Base-by-base conservation (phyloP, 2,113 vertebrate species). In the Pandion haliaetus region DNA sequence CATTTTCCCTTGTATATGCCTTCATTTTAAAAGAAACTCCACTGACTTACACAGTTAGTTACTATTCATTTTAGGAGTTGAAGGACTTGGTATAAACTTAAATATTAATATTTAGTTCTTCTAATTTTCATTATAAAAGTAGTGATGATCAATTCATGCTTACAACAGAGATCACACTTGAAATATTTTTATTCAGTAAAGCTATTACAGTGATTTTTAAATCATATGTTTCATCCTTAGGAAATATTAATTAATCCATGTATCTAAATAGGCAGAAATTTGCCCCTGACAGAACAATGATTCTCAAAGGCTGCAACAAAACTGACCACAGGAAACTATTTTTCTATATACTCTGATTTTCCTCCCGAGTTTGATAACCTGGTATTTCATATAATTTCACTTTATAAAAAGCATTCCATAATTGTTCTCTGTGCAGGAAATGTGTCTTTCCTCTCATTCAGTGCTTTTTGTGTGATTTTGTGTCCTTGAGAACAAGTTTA, bases 181-280 rank as follows among this genome's bases (percentile, higher is more conserved):
- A 93, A 91, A 82, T 92, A 72, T 40, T 92, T 96, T 94, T 82
- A 82, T 86, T 93, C 34, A 55, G 31, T 55, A 82, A 82, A 77
- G 12, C 29, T 92, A 80, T 83, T 94, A 96, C 32, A 93, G 65
- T 63, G 3, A 52, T 76, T 87, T 94, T 84, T 66, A 49, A 81
- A 88, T 88, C 12, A 40, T 47, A 28, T 47, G 16, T 58, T 95
- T 67, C 8, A 73, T 81, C 38, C 62, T 70, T 50, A 70, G 34
- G 42, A 94, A 83, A 92, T 83, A 93, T 25, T 77, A 58, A 87
- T 87, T 78, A 86, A 88, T 74, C 62, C 54, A 57, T 34, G 8
- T 42, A 85, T 65, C 86, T 54, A 70, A 83, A 88, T 21, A 88
- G 63, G 44, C 19, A 85, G 40, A 86, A 78, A 76, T 86, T 82